Conservation (phyloP, 2,888 invertebrate species). For the Eupithecia subumbrata region DNA sequence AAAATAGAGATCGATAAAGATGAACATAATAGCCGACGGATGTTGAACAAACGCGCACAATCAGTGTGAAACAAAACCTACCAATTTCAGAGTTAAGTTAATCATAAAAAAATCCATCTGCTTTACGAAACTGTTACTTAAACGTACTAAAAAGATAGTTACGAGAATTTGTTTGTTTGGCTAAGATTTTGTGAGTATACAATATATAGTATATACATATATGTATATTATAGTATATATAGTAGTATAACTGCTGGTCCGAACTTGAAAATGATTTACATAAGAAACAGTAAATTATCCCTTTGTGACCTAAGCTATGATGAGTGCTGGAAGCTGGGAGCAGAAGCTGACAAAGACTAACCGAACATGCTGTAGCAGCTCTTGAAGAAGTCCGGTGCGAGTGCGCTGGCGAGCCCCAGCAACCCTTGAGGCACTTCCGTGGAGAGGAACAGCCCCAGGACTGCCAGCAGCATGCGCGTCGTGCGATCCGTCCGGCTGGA, state of each 20-base stretch:
- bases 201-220: too few relatives aligned
- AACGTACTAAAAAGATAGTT: too few relatives aligned
- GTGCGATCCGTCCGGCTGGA: slow-evolving; percentile 89
- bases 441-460: slow-evolving; percentile 92
- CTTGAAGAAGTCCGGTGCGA: slow-evolving; percentile 90
- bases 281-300: too few relatives aligned
- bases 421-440: slow-evolving; percentile 96
- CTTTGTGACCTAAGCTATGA: too few relatives aligned
- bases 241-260: too few relatives aligned
- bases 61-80: neutral
- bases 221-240: too few relatives aligned
- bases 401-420: slow-evolving; percentile 91
- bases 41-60: neutral
- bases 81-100: neutral
- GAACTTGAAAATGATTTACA: too few relatives aligned
- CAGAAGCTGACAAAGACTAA: slow-evolving; percentile 60
- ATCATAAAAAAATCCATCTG: too few relatives aligned
- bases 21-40: neutral
- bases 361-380: slow-evolving; percentile 93
- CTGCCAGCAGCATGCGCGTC: slow-evolving; percentile 94
- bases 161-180: too few relatives aligned
- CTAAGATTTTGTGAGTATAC: too few relatives aligned
- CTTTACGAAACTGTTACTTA: too few relatives aligned
- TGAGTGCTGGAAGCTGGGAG: too few relatives aligned
- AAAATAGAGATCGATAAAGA: neutral